These are phyloP conservation scores for Nibea coibor DNA, from an alignment of 2,113 vertebrate species.

Conservation along the genomic window DNA sequence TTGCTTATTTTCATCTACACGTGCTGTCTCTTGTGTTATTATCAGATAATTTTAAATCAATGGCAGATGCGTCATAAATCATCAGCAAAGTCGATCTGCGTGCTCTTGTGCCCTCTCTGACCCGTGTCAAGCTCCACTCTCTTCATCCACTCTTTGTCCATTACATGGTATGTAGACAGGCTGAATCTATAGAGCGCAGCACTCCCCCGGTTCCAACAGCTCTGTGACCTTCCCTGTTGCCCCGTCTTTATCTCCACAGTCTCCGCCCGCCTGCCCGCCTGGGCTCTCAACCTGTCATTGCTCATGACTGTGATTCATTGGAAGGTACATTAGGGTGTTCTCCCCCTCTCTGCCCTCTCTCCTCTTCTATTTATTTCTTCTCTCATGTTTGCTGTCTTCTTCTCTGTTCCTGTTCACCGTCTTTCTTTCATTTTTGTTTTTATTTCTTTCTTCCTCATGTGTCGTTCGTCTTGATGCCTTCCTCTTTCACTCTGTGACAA, in stretches of 20 bases:
- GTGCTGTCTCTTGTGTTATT: background rate
- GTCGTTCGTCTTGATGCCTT: background rate
- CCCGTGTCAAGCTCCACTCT: background rate
- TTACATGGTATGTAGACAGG: background rate
- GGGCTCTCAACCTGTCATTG: constrained; percentile 22
- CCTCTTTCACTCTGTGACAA: constrained; percentile 3
- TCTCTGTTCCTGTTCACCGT: background rate
- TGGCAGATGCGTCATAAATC: background rate
- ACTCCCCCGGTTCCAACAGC: background rate
- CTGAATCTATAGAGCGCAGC: background rate
- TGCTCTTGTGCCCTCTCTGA: background rate
- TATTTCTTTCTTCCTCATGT: background rate
- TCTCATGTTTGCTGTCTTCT: background rate
- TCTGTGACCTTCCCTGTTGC: constrained; percentile 27
- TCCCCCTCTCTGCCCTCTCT: background rate
- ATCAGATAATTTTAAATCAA: background rate
- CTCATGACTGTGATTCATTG: constrained; percentile 55
- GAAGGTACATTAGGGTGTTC: constrained; percentile 11
- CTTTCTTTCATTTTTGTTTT: background rate
- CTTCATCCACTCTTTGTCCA: background rate
- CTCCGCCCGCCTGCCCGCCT: constrained; percentile 1
- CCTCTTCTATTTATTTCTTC: background rate
- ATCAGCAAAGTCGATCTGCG: constrained; percentile 9
- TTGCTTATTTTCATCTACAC: background rate
- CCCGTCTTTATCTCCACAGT: constrained; percentile 12